Base-by-base conservation (phyloP, 1,140 invertebrate genomes). In the Danaus plexippus region DNA sequence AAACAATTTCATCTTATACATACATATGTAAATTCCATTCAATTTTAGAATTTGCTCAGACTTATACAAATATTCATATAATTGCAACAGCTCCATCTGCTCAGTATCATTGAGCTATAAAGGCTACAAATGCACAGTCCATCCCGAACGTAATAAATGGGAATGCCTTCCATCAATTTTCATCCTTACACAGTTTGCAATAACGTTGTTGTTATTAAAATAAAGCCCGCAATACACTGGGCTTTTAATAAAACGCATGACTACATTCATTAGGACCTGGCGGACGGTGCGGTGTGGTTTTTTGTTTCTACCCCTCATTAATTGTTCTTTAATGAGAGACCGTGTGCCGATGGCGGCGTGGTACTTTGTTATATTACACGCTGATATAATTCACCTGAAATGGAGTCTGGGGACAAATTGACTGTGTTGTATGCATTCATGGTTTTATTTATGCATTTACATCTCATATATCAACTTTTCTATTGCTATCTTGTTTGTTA, bases 311-410 rank as follows among this genome's bases (percentile, higher is more conserved):
- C 67, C 76, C 64, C 75, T 72, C 76, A 77, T 79, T 79, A 77
- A 81, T 77, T 80, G 75, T 75, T 71, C 67, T 73, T 77, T 80
- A 77, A 80, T 77, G 75, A 80, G 74, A 70, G 67, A 52, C 67
- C 61, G 57, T 57, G 62, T 56, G 54, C 60, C 60, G 54, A 52
- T 61, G 64, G 62, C 53, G 55, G 63, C 48, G 64, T 58, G 64
- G 65, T 69, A 56, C 61, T 70, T 64, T 69, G 57, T 61, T 70
- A 66, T 76, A 71, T 70, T 73, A 64, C 59, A 62, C 63, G 51
- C 61, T 67, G 66, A 70, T 75, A 68, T 73, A 73, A 75, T 73
- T 70, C 63, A 69, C 67, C 52, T 67, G 69, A 66, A 74, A 74
- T 69, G 63, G 63, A 67, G 45, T 63, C 64, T 57, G 54, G 54